Conservation (phyloP, 2,888 invertebrate genomes). For the Agrochola lota region DNA sequence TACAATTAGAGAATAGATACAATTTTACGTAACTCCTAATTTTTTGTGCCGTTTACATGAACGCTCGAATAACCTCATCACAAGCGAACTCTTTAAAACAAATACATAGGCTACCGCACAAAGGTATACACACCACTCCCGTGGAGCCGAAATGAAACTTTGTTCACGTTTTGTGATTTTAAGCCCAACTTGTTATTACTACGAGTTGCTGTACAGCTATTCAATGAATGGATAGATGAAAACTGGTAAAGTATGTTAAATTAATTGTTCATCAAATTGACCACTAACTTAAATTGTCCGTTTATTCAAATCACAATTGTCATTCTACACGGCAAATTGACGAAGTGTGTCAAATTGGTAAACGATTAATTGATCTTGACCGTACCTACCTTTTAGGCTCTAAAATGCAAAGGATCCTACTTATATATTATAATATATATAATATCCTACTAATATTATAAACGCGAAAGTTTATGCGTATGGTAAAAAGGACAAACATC, state of each 20-base stretch:
- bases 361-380: too few species aligned
- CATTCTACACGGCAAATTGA: too few species aligned
- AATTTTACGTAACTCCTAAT: not conserved
- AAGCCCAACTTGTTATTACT: conserved; percentile 17
- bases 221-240: not conserved
- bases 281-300: too few species aligned
- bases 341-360: too few species aligned
- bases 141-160: conserved; percentile 32
- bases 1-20: too few species aligned
- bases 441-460: too few species aligned
- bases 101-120: conserved; percentile 13
- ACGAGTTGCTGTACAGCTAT: not conserved
- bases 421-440: too few species aligned
- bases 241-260: not conserved
- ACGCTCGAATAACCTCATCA: conserved; percentile 11
- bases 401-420: too few species aligned
- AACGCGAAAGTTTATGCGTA: too few species aligned
- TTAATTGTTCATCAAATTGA: not conserved
- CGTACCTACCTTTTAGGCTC: too few species aligned
- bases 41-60: not conserved
- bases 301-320: too few species aligned
- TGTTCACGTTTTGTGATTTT: conserved; percentile 44
- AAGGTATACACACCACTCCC: conserved; percentile 17
- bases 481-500: too few species aligned
- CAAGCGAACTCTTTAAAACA: conserved; percentile 24